Base-by-base conservation (phyloP, 2,797 vertebrate species). In the Amblyraja radiata region DNA sequence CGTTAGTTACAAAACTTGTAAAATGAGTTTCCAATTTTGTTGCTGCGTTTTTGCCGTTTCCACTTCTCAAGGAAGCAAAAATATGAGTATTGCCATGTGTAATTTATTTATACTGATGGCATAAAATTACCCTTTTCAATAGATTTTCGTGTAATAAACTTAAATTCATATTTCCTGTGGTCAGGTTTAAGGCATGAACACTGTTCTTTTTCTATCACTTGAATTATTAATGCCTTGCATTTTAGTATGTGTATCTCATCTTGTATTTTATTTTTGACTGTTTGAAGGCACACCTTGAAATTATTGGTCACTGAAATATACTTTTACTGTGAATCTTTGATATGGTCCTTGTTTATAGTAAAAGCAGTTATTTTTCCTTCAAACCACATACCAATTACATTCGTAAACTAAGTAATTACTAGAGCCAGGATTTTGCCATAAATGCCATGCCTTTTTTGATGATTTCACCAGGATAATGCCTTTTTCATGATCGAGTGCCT, bases 281-380 rank as follows among this genome's bases (percentile, higher is more conserved):
- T 92, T 92, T 76, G 90, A 92, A 92, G 71, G 90, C 39, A 92
- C 14, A 92, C 73, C 68, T 92, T 92, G 90, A 92, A 92, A 76
- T 92, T 92, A 76, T 92, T 76, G 39, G 90, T 73, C 90, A 74
- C 46, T 76, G 90, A 73, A 92, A 58, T 25, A 76, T 76, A 76
- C 71, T 91, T 88, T n/a, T 92, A 92, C 71, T 21, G 76, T 23
- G 28, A 71, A 92, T 54, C 68, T 0, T 91, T 76, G 74, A 25
- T 91, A 28, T 58, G 71, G 90, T 92, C 54, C 90, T 74, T 58
- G 90, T 76, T 71, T 92, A 28, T 71, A 90, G 63, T 21, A 71
- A 90, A 71, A 71, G 25, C 32, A 36, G 90, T 92, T 92, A 6
- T 13, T 54, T 74, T 73, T 74, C 90, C 90, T 92, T 92, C 14